Conservation (phyloP, 2,113 vertebrate species). For the Arothron firmamentum region DNA sequence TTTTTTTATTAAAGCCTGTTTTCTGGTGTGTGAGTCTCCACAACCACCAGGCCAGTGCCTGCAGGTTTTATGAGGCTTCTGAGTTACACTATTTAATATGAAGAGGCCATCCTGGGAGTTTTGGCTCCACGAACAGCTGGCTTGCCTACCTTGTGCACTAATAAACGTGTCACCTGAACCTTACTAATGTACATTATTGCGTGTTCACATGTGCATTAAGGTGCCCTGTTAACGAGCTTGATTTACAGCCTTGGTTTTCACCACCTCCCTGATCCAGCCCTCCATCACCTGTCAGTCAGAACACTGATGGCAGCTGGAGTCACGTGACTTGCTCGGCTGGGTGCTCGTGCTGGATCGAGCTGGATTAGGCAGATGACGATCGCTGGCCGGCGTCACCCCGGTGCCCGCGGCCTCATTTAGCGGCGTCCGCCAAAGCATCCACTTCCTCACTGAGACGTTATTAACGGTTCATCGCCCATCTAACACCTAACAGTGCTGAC, state of each 20-base stretch:
- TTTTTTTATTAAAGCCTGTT: conserved; percentile 7
- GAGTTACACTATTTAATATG: conserved; percentile 63
- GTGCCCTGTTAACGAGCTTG: no score
- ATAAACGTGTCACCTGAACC: conserved; percentile 52
- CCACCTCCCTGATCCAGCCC: no score
- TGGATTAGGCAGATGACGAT: conserved; percentile 24
- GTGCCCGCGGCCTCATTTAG: conserved; percentile 28
- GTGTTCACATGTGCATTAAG: no score
- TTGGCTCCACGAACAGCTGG: conserved; percentile 36
- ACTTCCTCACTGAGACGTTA: conserved; percentile 22
- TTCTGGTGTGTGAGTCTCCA: background rate
- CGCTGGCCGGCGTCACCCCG: conserved; percentile 25
- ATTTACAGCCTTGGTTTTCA: no score
- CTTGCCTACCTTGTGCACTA: conserved; percentile 37
- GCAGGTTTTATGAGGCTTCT: conserved; percentile 49
- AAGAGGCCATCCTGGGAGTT: conserved; percentile 29
- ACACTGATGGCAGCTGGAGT: conserved; percentile 41
- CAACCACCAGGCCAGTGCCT: conserved; percentile 3
- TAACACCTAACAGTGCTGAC: conserved; percentile 52
- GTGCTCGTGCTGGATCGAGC: conserved; percentile 20
- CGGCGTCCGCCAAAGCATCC: conserved; percentile 25
- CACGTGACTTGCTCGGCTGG: conserved; percentile 38
- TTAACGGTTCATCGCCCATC: conserved; percentile 43
- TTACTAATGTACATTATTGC: no score
- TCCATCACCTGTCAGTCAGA: no score